These are phyloP conservation scores for Macrochelys suwanniensis DNA, from an alignment of 2,797 vertebrate species.

Conservation along the genomic window DNA sequence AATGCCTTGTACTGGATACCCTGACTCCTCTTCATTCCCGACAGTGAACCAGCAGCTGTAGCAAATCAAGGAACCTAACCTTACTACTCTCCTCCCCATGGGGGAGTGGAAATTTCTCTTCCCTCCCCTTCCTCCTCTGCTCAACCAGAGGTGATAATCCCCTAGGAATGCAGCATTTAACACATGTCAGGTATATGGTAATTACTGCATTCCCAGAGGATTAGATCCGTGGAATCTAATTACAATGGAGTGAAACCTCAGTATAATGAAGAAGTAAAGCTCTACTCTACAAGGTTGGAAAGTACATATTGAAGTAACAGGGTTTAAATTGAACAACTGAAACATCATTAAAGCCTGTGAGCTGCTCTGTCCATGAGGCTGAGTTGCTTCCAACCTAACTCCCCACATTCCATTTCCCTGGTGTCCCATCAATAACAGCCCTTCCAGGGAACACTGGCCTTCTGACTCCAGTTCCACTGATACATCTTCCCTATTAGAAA, in stretches of 20 bases:
- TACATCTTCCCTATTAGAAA: not conserved
- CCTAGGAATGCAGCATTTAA: conserved; percentile 76
- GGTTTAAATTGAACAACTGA: not conserved
- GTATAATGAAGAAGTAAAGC: conserved; percentile 37
- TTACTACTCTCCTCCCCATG: not conserved
- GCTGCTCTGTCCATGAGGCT: not conserved
- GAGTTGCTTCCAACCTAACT: not conserved
- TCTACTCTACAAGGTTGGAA: not conserved
- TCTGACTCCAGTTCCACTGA: not conserved
- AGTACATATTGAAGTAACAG: not conserved
- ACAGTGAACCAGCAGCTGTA: conserved; percentile 38
- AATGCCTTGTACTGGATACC: conserved; percentile 33
- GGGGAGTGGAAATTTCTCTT: conserved; percentile 62
- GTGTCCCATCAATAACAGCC: not conserved
- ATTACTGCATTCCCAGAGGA: conserved; percentile 74
- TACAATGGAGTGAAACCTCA: conserved; percentile 60
- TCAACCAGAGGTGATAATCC: conserved; percentile 75
- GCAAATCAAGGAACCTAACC: conserved; percentile 5
- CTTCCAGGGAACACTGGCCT: not conserved
- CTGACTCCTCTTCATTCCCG: not conserved
- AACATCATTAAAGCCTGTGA: not conserved
- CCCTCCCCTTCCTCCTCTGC: conserved; percentile 57
- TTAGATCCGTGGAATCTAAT: conserved; percentile 76
- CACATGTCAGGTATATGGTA: conserved; percentile 79
- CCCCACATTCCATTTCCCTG: not conserved